Percentiles rank a stretch among this genome's conserved stretches.
Evolutionary conservation across 2,797 vertebrate genomes (phyloP).

Genomic region (Eutrigla gurnardus): DNA sequence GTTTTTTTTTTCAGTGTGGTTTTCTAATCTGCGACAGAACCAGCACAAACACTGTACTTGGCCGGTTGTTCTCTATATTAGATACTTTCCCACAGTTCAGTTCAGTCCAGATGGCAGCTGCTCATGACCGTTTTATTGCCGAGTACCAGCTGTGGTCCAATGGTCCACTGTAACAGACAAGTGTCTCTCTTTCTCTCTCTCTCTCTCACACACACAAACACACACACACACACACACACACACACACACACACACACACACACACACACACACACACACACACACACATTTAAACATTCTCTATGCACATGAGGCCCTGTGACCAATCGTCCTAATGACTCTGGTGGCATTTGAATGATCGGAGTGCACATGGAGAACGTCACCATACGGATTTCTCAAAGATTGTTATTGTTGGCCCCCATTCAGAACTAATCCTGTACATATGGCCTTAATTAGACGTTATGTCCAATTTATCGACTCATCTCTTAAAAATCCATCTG

Average conservation of each 20-base stretch:
- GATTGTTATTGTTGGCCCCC: too few species aligned
- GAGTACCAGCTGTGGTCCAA: conserved; percentile 71
- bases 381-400: background rate
- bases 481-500: background rate
- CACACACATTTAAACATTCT: conserved; percentile 5
- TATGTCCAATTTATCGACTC: too few species aligned
- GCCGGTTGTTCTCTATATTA: conserved; percentile 16
- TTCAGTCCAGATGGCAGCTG: conserved; percentile 61
- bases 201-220: too few species aligned
- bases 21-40: background rate
- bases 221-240: conserved; percentile 41
- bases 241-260: conserved; percentile 14
- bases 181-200: too few species aligned
- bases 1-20: too few species aligned
- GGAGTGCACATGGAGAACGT: conserved; percentile 17
- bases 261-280: conserved; percentile 41
- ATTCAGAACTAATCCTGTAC: conserved; percentile 12
- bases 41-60: conserved; percentile 11
- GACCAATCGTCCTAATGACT: conserved; percentile 53
- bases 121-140: conserved; percentile 42
- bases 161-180: conserved; percentile 53
- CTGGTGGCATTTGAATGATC: conserved; percentile 9
- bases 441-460: background rate
- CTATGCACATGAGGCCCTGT: conserved; percentile 41
- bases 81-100: conserved; percentile 58